Evolutionary conservation across 23 tunicate genomes (phyloP).

Genomic region (Ciona savignyi): DNA sequence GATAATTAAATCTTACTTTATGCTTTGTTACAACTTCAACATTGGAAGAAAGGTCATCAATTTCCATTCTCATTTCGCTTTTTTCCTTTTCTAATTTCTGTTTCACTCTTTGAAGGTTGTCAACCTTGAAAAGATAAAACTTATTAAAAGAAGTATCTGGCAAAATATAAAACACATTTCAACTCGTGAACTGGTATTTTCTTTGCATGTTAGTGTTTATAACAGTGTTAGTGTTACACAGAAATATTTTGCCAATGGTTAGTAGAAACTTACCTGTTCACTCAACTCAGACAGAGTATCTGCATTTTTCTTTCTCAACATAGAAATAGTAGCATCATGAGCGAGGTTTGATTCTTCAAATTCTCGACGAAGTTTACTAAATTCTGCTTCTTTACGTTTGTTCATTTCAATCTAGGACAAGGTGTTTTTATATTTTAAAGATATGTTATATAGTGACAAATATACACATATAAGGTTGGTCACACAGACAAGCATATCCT

Average conservation of each 20-base stretch:
- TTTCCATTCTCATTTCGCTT: neutral
- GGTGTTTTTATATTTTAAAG: too few species aligned
- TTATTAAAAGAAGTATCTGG: too few species aligned
- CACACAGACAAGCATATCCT: too few species aligned
- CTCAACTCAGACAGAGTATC: conserved; percentile 75
- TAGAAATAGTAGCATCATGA: conserved; percentile 84
- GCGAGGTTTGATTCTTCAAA: conserved; percentile 90
- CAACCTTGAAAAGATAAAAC: too few species aligned
- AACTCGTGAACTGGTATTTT: too few species aligned
- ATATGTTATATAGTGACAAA: too few species aligned
- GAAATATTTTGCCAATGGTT: too few species aligned
- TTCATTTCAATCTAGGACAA: conserved; percentile 97
- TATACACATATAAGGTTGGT: too few species aligned
- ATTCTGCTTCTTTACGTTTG: conserved; percentile 85
- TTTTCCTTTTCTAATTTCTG: neutral
- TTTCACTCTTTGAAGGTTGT: neutral
- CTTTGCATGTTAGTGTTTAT: too few species aligned
- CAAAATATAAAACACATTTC: too few species aligned
- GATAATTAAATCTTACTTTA: too few species aligned
- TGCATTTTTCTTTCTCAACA: conserved; percentile 86
- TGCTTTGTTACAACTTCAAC: conserved; percentile 82
- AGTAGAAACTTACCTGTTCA: conserved; percentile 13
- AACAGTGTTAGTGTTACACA: too few species aligned
- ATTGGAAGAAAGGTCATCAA: conserved; percentile 12
- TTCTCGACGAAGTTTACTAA: conserved; percentile 83